These are phyloP conservation scores for Nanorana parkeri DNA, from an alignment of 2,113 vertebrate genomes.

Conservation along the genomic window DNA sequence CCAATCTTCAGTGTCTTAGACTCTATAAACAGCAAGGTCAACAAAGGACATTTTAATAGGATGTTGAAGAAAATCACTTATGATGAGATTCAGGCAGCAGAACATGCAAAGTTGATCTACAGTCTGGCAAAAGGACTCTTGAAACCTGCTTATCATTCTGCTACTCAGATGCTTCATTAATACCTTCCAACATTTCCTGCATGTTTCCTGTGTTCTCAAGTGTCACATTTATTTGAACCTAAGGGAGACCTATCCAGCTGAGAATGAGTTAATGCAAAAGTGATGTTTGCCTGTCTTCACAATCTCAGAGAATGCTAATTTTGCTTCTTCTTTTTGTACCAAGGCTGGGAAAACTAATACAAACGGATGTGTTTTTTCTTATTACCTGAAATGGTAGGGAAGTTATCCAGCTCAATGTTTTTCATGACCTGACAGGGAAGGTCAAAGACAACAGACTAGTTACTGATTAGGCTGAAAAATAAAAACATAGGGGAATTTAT, in stretches of 20 bases:
- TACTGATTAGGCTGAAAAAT: constrained; percentile 28
- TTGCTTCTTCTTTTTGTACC: neutral
- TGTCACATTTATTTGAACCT: neutral
- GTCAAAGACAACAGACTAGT: constrained; percentile 42
- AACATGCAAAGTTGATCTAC: constrained; percentile 38
- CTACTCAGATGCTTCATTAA: constrained; percentile 29
- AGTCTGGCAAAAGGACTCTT: constrained; percentile 31
- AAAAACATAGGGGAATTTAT: constrained; percentile 42
- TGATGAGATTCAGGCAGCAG: constrained; percentile 42
- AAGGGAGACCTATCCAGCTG: neutral
- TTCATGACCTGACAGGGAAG: constrained; percentile 49
- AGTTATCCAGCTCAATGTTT: constrained; percentile 38
- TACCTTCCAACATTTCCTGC: constrained; percentile 3
- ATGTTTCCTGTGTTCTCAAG: constrained; percentile 34
- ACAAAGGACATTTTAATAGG: constrained; percentile 40
- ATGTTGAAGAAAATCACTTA: constrained; percentile 52
- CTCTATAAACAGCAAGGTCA: constrained; percentile 48
- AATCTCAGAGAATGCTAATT: constrained; percentile 34
- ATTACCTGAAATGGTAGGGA: constrained; percentile 37
- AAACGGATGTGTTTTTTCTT: constrained; percentile 43
- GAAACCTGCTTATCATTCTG: constrained; percentile 25
- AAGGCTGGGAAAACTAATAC: constrained; percentile 3
- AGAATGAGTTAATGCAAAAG: constrained; percentile 32
- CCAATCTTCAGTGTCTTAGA: constrained; percentile 5
- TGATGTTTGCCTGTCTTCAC: constrained; percentile 21